Conservation (phyloP, 2,113 vertebrate genomes). For the Vireo altiloquus region DNA sequence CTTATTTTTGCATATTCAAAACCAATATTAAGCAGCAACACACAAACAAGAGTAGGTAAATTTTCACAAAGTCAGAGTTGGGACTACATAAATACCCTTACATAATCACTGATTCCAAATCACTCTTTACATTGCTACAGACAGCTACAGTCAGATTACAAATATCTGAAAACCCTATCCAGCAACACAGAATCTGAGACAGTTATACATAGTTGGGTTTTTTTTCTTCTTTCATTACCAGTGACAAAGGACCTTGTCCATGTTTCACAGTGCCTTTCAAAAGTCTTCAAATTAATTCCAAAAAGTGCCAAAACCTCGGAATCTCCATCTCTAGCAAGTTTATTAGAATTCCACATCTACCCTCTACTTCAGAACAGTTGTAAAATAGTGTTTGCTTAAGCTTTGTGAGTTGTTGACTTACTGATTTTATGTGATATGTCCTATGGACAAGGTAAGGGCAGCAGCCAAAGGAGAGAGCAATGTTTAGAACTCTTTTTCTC, state of each 20-base stretch:
- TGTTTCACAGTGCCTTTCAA: background rate
- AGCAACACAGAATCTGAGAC: background rate
- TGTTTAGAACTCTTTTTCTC: background rate
- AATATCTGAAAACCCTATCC: background rate
- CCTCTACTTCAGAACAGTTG: background rate
- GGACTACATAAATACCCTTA: background rate
- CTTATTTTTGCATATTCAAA: background rate
- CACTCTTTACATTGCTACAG: background rate
- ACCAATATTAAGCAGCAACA: background rate
- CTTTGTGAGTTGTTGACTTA: background rate
- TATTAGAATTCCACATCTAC: background rate
- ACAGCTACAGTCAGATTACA: background rate
- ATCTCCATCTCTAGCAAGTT: background rate
- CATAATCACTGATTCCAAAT: background rate
- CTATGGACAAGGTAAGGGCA: background rate
- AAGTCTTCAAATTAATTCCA: background rate
- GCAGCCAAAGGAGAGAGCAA: background rate
- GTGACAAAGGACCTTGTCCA: background rate
- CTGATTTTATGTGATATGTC: background rate
- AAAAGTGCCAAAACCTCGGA: background rate
- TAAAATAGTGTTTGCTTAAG: background rate
- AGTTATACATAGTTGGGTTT: accelerated
- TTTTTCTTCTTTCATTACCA: background rate
- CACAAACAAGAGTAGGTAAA: background rate
- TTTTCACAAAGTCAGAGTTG: background rate